Evolutionary conservation across 2,888 invertebrate species (phyloP), one percentile per base, ranked within the genome.

Genomic region (Dryadula phaetusa): DNA sequence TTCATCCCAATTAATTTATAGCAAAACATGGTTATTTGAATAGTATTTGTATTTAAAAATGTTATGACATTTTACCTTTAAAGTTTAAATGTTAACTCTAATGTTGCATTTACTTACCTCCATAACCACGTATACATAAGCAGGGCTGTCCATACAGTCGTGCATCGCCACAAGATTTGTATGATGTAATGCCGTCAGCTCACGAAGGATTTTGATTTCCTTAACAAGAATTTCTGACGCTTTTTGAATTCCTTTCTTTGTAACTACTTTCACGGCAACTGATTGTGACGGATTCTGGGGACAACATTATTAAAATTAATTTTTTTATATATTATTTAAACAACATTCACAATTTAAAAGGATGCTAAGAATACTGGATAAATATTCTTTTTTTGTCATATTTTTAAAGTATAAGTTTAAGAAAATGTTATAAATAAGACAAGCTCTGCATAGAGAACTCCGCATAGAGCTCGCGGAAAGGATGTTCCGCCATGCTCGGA

Each of bases 151-250:
- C 94, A 99, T 98, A 93, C 99, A 99, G 92, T 99, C 99, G 87
- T 99, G 94, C 80, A 99, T 95, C 34, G 98, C 98, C 64, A 99
- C 99, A 74, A 99, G 98, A 94, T 99, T 99, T 82, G 99, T 98
- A 94, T 99, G 99, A 88, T 99, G 98, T 64, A 99, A 94, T 85
- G 97, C 97, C 28, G 99, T 99, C 82, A 99, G 92, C 92, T 99
- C 99, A 94, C 99, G 98, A 64, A 99, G 94, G 81, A 99, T 99
- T 93, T 99, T 99, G 75, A 99, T 99, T 93, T 99, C 99, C 87
- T 99, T 99, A 72, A 98, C 98, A 53, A 99, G 95, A 73, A 99
- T 94, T 90, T 98, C 99, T 86, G 99, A 99, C 56, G 99, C 98
- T 90, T 99, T 99, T 68, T 97, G 97, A 77, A 99, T 94, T 81